Percentiles rank a stretch among this genome's conserved stretches.
These are phyloP conservation scores for Scaptodrosophila latifasciaeformis DNA, from an alignment of 2,888 invertebrate genomes.

Conservation along the genomic window DNA sequence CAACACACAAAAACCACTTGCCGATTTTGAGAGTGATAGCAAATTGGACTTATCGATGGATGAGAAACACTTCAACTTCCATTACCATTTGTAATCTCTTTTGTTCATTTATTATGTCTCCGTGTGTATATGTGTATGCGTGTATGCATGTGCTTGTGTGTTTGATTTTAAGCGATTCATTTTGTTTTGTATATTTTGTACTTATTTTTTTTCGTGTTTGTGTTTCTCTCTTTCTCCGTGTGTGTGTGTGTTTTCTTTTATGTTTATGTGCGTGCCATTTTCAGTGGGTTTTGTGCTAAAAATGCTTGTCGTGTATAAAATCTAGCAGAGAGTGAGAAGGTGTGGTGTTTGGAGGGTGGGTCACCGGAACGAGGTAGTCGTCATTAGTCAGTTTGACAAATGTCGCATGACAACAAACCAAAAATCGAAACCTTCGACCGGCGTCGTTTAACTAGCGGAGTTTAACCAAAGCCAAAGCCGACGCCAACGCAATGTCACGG, in stretches of 20 bases:
- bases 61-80: background rate
- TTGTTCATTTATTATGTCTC: background rate
- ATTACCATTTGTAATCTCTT: no score
- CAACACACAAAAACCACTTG: no score
- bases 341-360: no score
- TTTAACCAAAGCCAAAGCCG: background rate
- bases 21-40: no score
- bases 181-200: no score
- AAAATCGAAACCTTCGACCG: slow-evolving; percentile 13
- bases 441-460: background rate
- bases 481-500: slow-evolving; percentile 3
- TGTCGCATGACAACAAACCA: slow-evolving; percentile 21
- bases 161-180: background rate
- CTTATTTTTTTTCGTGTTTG: background rate
- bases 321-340: no score
- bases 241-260: background rate
- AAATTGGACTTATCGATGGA: background rate
- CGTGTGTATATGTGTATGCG: background rate
- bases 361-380: slow-evolving; percentile 5
- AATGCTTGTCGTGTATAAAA: no score
- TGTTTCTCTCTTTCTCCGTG: background rate
- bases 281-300: no score
- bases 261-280: background rate
- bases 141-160: slow-evolving; percentile 8
- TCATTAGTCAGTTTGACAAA: slow-evolving; percentile 32